Evolutionary conservation across 92 coral and sea anemone genomes (phyloP).

Genomic region (Palythoa heliodiscus): DNA sequence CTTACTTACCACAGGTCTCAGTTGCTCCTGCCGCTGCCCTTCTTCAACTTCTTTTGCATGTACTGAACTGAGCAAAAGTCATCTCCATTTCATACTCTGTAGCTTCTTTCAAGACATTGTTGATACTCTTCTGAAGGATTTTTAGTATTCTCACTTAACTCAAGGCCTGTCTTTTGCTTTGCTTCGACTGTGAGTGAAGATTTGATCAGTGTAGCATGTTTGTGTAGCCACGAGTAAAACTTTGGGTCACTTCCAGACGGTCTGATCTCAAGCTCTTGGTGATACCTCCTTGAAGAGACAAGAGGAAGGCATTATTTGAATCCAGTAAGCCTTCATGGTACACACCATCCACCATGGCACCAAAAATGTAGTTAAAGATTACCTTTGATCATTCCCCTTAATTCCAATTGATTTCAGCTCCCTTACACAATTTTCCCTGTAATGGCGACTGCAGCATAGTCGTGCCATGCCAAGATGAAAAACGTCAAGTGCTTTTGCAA

Average conservation of each 20-base stretch:
- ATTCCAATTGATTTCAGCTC: conserved; percentile 54
- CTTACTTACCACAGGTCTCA: conserved; percentile 62
- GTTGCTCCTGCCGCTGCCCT: conserved; percentile 56
- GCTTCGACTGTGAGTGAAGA: conserved; percentile 53
- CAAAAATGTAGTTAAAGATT: conserved; percentile 49
- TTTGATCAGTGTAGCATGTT: conserved; percentile 55
- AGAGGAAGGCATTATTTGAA: conserved; percentile 51
- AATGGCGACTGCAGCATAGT: conserved; percentile 56
- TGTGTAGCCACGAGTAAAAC: conserved; percentile 50
- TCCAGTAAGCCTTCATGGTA: conserved; percentile 64
- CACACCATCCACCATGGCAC: conserved; percentile 47
- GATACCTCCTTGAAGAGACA: conserved; percentile 47
- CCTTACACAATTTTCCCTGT: conserved; percentile 47
- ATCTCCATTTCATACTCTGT: conserved; percentile 52
- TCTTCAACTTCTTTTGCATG: conserved; percentile 58
- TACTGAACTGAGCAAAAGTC: conserved; percentile 59
- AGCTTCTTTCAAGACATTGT: conserved; percentile 53
- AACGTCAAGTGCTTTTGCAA: conserved; percentile 52
- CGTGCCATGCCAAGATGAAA: conserved; percentile 51
- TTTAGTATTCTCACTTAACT: conserved; percentile 46
- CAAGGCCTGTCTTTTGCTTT: conserved; percentile 55
- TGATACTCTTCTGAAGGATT: conserved; percentile 42
- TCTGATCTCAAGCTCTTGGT: conserved; percentile 42
- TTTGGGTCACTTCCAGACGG: conserved; percentile 49
- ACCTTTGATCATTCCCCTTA: conserved; percentile 58